Evolutionary conservation across 2,113 vertebrate genomes (phyloP), one percentile per base, ranked within the genome.

Genomic region (Irena cyanogastra): DNA sequence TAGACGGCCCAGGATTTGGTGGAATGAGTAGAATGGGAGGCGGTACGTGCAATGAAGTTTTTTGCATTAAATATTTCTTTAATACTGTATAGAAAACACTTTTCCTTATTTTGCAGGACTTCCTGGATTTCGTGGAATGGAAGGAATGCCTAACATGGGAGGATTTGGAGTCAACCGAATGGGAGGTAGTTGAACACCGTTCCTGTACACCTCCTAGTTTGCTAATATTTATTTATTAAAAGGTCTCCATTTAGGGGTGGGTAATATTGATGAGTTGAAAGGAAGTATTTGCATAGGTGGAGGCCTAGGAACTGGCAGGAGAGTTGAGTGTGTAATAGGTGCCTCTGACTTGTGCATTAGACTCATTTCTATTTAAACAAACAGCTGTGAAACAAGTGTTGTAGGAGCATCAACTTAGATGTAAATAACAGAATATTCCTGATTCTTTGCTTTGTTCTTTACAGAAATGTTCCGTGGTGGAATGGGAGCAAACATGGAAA

Each of bases 21-120:
- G 98, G 98, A 91, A 98, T 99, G 98, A 99, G 98, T 96, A 98
- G 99, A 97, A 98, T 99, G 97, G 98, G 98, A 97, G 98, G 98
- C 94, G 99, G 99, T 99, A 97, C 35, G 97, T 98, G 93, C 85
- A 87, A 60, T 71, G 31, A 83, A 84, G 47, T 91, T 87, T 41
- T 95, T 89, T 89, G 28, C 49, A 31, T 75, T 89, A 39, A 15
- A 15, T 86, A 1, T n/a, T 41, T 50, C 37, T 92, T 61, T 64
- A 89, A 82, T 93, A 47, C 64, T 84, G 16, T 79, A 42, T 90
- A 86, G 95, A 90, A 95, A 95, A 91, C 65, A 27, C 59, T 82
- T 63, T 71, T 95, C 57, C 49, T 98, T 96, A 83, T 96, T 94
- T 89, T 83, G n/a, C 94, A 99, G 99, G 99, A 85, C 98, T 99